Evolutionary conservation across 2,797 vertebrate genomes (phyloP).

Genomic region (Capromys pilorides): DNA sequence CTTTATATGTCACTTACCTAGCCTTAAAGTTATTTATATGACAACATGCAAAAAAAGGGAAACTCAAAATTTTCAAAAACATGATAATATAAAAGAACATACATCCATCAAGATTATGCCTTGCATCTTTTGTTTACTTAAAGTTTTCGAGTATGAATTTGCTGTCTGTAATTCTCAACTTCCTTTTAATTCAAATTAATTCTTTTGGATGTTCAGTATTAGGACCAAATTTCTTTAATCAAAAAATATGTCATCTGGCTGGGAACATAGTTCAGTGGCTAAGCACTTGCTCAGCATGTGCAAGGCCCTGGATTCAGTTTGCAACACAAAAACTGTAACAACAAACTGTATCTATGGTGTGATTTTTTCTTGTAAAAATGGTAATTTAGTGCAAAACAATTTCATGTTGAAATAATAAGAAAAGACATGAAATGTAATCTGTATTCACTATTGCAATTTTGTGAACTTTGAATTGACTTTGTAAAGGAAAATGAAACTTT

Average conservation of each 20-base stretch:
- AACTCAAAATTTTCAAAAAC: neutral
- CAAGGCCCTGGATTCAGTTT: neutral
- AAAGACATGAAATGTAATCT: neutral
- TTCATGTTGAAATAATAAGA: neutral
- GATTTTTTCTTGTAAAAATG: slow-evolving; percentile 25
- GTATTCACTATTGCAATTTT: neutral
- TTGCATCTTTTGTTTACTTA: slow-evolving; percentile 19
- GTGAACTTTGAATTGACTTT: slow-evolving; percentile 46
- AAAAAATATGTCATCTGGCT: neutral
- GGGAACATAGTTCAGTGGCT: neutral
- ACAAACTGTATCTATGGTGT: neutral
- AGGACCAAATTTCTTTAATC: neutral
- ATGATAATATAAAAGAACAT: neutral
- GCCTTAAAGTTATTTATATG: neutral
- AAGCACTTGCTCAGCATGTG: neutral
- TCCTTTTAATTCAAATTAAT: slow-evolving; percentile 50
- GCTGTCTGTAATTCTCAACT: neutral
- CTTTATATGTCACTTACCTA: neutral
- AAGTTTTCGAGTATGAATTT: slow-evolving; percentile 35
- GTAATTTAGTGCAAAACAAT: slow-evolving; percentile 38
- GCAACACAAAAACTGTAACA: neutral
- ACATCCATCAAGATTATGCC: neutral
- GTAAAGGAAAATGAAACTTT: slow-evolving; percentile 29
- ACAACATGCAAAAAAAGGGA: slow-evolving; percentile 36
- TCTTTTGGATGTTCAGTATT: slow-evolving; percentile 16